phyloP scores from a whole-genome alignment of 2,888 invertebrate genomes.

The Hirtodrosophila cameraria region DNA sequence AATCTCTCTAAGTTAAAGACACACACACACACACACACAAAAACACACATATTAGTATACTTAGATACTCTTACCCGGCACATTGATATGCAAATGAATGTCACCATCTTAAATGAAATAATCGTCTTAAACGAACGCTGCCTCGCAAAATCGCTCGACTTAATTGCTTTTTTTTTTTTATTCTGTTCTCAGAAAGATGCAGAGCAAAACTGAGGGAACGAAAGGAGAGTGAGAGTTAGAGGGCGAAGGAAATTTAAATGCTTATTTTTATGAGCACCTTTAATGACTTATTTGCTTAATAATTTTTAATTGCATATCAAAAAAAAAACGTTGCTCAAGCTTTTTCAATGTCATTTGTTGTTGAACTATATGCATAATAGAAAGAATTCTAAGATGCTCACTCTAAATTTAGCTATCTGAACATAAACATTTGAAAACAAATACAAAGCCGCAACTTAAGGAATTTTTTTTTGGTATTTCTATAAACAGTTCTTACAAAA shows the following conservation, averaged over 20 bases:
- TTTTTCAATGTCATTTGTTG: slow-evolving; percentile 64
- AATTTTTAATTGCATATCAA: slow-evolving; percentile 43
- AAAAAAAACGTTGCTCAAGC: slow-evolving; percentile 26
- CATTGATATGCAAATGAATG: slow-evolving; percentile 80
- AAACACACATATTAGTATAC: slow-evolving; percentile 9
- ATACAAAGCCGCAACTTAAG: slow-evolving; percentile 26
- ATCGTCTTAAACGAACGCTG: slow-evolving; percentile 75
- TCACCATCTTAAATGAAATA: slow-evolving; percentile 81
- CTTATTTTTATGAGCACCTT: slow-evolving; percentile 53
- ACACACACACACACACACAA: slow-evolving; percentile 2
- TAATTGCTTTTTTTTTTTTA: slow-evolving; percentile 75
- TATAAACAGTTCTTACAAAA: slow-evolving; percentile 44
- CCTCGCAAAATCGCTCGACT: slow-evolving; percentile 47
- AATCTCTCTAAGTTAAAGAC: background rate
- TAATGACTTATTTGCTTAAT: slow-evolving; percentile 68
- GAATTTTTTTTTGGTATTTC: slow-evolving; percentile 28
- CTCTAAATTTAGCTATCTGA: slow-evolving; percentile 57
- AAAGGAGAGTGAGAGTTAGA: background rate
- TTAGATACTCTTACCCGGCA: slow-evolving; percentile 26
- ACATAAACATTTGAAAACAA: slow-evolving; percentile 51
- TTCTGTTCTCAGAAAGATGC: slow-evolving; percentile 18
- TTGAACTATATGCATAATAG: background rate
- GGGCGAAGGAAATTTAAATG: slow-evolving; percentile 19
- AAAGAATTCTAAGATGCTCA: slow-evolving; percentile 25
- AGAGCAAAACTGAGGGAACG: background rate